phyloP scores from a whole-genome alignment of 2,113 vertebrate genomes.

The Odocoileus virginianus region DNA sequence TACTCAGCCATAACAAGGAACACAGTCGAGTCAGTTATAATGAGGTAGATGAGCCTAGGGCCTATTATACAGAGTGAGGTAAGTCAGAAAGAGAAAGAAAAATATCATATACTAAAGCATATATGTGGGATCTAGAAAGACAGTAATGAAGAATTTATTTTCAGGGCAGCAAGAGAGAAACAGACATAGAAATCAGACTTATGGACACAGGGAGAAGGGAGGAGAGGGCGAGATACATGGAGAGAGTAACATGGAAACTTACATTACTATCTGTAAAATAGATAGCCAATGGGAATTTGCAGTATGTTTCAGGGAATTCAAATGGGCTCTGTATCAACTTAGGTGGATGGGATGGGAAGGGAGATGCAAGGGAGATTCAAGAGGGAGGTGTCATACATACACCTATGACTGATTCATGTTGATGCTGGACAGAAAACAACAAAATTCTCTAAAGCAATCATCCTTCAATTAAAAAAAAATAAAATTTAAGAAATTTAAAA shows the following conservation, averaged over 20 bases:
- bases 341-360: background rate
- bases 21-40: background rate
- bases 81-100: background rate
- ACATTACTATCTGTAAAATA: background rate
- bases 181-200: background rate
- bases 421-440: background rate
- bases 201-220: background rate
- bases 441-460: background rate
- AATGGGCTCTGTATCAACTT: background rate
- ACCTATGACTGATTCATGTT: background rate
- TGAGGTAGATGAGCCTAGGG: background rate
- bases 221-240: background rate
- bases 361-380: background rate
- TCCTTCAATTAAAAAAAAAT: background rate
- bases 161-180: background rate
- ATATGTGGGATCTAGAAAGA: background rate
- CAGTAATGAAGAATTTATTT: accelerated
- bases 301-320: background rate
- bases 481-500: background rate
- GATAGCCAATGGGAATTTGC: background rate
- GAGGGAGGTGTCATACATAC: background rate
- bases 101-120: background rate
- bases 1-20: background rate
- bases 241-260: background rate
- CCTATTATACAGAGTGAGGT: background rate